Evolutionary conservation across 2,888 invertebrate species (phyloP).

Genomic region (Platycheirus rosarum): DNA sequence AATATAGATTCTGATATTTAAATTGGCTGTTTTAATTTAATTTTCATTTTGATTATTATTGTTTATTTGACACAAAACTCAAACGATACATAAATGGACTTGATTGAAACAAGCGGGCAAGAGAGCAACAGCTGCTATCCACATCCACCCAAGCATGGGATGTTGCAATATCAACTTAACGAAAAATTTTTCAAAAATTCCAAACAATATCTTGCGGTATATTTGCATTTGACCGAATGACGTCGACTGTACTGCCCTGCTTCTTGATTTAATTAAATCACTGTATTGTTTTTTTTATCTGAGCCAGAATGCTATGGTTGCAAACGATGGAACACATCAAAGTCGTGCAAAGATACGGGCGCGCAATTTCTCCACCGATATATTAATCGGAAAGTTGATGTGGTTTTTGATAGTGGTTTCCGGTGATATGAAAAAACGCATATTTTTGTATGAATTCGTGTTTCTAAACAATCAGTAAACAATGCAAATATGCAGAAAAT

Average conservation of each 20-base stretch:
- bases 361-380: slow-evolving; percentile 58
- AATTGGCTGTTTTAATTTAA: slow-evolving; percentile 69
- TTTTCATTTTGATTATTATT: slow-evolving; percentile 61
- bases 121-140: not conserved
- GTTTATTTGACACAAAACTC: slow-evolving; percentile 56
- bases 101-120: slow-evolving; percentile 1
- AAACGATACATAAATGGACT: slow-evolving; percentile 30
- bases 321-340: slow-evolving; percentile 8
- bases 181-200: slow-evolving; percentile 21
- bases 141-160: not conserved
- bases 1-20: slow-evolving; percentile 37
- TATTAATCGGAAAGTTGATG: slow-evolving; percentile 51
- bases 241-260: slow-evolving; percentile 23
- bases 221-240: slow-evolving; percentile 27
- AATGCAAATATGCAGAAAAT: not conserved
- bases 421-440: slow-evolving; percentile 50
- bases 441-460: slow-evolving; percentile 12
- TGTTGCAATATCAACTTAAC: slow-evolving; percentile 12
- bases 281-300: slow-evolving; percentile 35
- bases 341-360: slow-evolving; percentile 53
- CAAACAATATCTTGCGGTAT: slow-evolving; percentile 5
- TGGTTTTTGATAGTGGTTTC: slow-evolving; percentile 45
- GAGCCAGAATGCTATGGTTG: no score
- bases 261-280: slow-evolving; percentile 65
- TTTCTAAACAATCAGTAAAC: slow-evolving; percentile 24